A percentile compares a stretch with the other conserved stretches of the same genome.
Evolutionary conservation across 2,888 invertebrate species (phyloP).

Genomic region (Alloplasta piceator): DNA sequence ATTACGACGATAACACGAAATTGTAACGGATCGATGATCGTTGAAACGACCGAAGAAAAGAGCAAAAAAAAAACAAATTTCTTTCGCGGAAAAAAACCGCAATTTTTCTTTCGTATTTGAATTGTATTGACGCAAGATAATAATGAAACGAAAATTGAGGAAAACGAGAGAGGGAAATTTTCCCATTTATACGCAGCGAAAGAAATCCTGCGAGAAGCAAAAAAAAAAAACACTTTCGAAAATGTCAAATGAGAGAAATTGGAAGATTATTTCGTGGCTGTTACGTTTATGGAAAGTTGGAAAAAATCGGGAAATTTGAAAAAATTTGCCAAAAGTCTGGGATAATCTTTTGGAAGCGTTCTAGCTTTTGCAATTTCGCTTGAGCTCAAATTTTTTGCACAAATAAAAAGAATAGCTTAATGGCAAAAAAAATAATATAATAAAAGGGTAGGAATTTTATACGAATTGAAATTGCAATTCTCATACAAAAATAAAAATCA

Average conservation of each 20-base stretch:
- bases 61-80: conserved; percentile 28
- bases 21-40: conserved; percentile 28
- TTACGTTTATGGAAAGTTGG: neutral
- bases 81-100: conserved; percentile 3
- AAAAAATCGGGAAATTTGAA: neutral
- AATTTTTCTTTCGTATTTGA: conserved; percentile 43
- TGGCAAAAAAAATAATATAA: no score
- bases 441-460: no score
- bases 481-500: no score
- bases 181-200: conserved; percentile 11
- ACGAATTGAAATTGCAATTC: no score
- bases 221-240: neutral
- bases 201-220: conserved; percentile 34
- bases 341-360: no score
- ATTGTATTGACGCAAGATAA: conserved; percentile 18
- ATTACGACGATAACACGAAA: conserved; percentile 42
- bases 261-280: no score
- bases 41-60: conserved; percentile 55
- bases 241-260: no score
- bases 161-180: conserved; percentile 37
- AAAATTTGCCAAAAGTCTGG: no score
- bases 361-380: no score
- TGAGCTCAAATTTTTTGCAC: no score
- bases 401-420: no score
- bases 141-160: neutral